These are phyloP conservation scores for Folsomia manolachei DNA, from an alignment of 2,888 invertebrate species.

Conservation along the genomic window DNA sequence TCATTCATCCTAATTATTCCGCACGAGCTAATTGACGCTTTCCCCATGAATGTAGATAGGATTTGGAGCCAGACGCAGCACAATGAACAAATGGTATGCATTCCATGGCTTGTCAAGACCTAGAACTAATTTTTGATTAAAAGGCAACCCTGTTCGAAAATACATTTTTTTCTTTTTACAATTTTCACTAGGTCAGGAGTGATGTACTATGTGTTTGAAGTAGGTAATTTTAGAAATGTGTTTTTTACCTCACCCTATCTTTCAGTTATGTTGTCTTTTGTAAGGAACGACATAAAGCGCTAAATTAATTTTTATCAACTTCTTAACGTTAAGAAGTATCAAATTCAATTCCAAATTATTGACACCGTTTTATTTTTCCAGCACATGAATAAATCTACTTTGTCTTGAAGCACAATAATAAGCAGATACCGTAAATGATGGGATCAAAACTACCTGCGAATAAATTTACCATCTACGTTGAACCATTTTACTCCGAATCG, in stretches of 20 bases:
- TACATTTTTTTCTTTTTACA: neutral
- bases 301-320: too few species aligned
- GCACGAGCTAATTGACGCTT: neutral
- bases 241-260: too few species aligned
- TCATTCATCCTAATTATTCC: neutral
- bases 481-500: neutral
- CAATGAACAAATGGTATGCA: neutral
- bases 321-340: too few species aligned
- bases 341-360: too few species aligned
- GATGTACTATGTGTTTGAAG: neutral
- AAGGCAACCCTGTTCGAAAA: neutral
- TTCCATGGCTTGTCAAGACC: neutral
- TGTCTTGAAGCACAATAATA: too few species aligned
- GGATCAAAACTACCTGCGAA: neutral
- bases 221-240: too few species aligned
- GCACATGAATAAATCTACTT: too few species aligned
- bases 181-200: neutral
- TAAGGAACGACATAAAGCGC: too few species aligned
- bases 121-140: neutral
- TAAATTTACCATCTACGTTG: neutral
- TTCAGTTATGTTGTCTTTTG: too few species aligned
- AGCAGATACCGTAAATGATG: neutral
- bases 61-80: too few species aligned
- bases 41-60: too few species aligned
- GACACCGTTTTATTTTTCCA: too few species aligned